Base-by-base conservation (phyloP, 2,888 invertebrate species). In the Chelonus formosanus region DNA sequence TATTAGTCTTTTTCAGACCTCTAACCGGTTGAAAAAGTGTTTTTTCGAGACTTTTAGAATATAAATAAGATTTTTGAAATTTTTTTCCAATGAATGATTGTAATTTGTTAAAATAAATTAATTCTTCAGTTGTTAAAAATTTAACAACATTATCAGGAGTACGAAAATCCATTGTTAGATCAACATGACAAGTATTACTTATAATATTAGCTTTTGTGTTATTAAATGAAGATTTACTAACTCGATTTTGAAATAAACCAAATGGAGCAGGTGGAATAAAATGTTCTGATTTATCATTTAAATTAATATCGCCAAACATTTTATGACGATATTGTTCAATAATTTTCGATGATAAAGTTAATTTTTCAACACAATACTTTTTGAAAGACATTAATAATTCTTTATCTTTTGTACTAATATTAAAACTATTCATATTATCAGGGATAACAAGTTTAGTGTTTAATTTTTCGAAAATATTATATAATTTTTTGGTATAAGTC, bases 401-500 rank as follows among this genome's bases (percentile, higher is more conserved):
- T 40, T 71, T 76, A 31, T 81, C 74, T 5, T 65, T 75, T 10
- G 76, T 72, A 1, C 43, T 67, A 4, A 82, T 58, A 3, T 54
- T 10, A 7, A 69, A 36, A 5, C 75, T 67, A 1, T 72, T 65
- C 3, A 74, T 60, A 57, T 73, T 54, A 0, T 73, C 69, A 1
- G 80, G 74, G 10, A 78, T 70, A 34, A 67, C 35, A 3, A 82
- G 69, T 53, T 79, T 70, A 0, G 76, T 78, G 73, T 76, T 70
- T 2, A 84, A 58, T 5, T 61, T 36, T 63, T 84, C 76, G 20
- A 84, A 80, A 59, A 82, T 78, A 44, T 80, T 74, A 69, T 85
- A 84, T 34, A 88, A 76, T 53, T 81, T 84, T 66, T 83, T 82
- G 34, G 87, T 76, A 2, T 85, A 83, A 52, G 75, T 75, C 35